Percentiles rank a stretch among this genome's conserved stretches.
Evolutionary conservation across 1,140 invertebrate species (phyloP).

Genomic region (Heliconius hermathena): DNA sequence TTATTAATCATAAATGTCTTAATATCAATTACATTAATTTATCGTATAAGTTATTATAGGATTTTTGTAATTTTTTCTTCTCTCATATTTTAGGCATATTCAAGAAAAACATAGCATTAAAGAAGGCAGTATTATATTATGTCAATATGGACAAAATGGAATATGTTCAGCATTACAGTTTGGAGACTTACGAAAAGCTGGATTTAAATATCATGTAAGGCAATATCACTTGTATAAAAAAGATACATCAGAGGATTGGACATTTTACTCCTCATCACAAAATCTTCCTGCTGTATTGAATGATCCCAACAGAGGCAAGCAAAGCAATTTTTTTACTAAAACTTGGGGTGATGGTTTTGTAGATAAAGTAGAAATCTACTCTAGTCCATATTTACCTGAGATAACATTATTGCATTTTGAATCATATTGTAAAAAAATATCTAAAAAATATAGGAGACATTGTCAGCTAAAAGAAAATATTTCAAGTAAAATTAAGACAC

Average conservation of each 20-base stretch:
- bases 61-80: not conserved
- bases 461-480: constrained; percentile 77
- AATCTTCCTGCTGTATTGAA: constrained; percentile 98
- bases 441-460: constrained; percentile 84
- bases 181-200: constrained; percentile 93
- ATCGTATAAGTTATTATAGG: not conserved
- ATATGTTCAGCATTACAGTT: constrained; percentile 93
- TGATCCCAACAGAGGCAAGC: constrained; percentile 95
- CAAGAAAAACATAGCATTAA: constrained; percentile 91
- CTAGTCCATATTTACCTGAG: constrained; percentile 91
- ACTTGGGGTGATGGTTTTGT: constrained; percentile 98
- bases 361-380: constrained; percentile 89
- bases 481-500: constrained; percentile 59
- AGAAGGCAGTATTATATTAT: constrained; percentile 94
- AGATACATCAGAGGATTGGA: constrained; percentile 85
- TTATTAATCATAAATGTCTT: not conserved
- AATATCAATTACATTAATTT: not conserved
- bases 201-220: constrained; percentile 93
- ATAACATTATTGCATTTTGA: constrained; percentile 93
- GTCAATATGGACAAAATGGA: constrained; percentile 93
- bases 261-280: constrained; percentile 91
- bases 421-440: constrained; percentile 91
- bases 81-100: constrained; percentile 85
- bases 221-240: constrained; percentile 88
- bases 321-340: constrained; percentile 97